Evolutionary conservation across 2,797 vertebrate genomes (phyloP), one percentile per base, ranked within the genome.

Genomic region (Eidolon dupreanum): DNA sequence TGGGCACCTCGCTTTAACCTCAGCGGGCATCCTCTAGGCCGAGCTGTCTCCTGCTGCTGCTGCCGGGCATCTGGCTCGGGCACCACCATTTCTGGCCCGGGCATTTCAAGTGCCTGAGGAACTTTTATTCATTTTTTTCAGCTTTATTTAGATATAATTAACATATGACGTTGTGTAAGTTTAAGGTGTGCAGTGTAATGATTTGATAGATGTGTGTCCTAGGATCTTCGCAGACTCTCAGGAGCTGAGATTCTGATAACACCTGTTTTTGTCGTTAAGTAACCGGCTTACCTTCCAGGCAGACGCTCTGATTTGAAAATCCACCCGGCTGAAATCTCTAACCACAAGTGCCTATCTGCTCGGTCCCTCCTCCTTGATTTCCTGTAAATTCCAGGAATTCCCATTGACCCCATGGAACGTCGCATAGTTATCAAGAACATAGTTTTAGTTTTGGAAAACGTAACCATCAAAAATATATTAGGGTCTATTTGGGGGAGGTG

Each of bases 391-490:
- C 19, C 55, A 11, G 57, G 36, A 36, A 78, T 53, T 59, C n/a
- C 6, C 36, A 10, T 3, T 51, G 53, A n/a, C 38, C 4, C 63
- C 17, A 31, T 22, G 1, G 43, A 46, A 65, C 53, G 38, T 65
- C 86, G 73, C 8, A 28, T 8, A 41, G 9, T 75, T 66, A 41
- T 33, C 49, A 92, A 90, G 33, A 12, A 68, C 8, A 43, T 20
- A n/a, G 41, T 51, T 65, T 93, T 63, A 86, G 65, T 89, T 89
- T 26, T 63, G 57, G 41, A 31, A 89, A 88, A 55, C 31, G 0
- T 43, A 57, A 65, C 36, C 63, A 71, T 65, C 36, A 92, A 74
- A 78, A 88, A 77, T 66, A 78, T 55, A 38, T 71, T 49, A 55
- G 31, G 82, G 49, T 75, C n/a, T 88, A 78, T 55, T 22, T 88